Conservation (phyloP, 1,140 invertebrate species). For the Lordiphosa mommai region DNA sequence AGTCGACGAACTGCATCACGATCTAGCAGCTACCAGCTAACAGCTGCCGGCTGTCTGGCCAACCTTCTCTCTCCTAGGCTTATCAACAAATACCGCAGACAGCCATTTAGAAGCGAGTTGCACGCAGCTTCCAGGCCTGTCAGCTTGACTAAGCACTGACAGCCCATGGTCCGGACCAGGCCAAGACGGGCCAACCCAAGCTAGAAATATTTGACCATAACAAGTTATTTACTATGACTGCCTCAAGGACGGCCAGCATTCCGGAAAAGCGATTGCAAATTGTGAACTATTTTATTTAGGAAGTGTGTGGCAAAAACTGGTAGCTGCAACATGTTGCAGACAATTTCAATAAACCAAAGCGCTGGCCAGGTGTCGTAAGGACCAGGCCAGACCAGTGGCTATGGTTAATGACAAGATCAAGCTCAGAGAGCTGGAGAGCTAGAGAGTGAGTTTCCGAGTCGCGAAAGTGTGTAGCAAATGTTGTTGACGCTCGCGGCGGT, state of each 20-base stretch:
- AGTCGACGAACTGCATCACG: constrained; percentile 29
- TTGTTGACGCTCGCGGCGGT: constrained; percentile 29
- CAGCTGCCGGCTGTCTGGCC: constrained; percentile 1
- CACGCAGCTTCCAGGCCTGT: constrained; percentile 37
- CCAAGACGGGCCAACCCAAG: no score
- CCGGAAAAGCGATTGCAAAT: constrained; percentile 57
- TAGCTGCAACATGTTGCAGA: constrained; percentile 33
- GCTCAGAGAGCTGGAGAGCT: constrained; percentile 46
- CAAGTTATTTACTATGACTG: constrained; percentile 74
- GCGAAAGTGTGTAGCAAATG: constrained; percentile 63
- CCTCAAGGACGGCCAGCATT: constrained; percentile 62
- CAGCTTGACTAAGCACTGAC: constrained; percentile 51
- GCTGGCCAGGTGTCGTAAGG: constrained; percentile 35
- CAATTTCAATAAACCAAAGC: constrained; percentile 53
- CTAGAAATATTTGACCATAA: constrained; percentile 61
- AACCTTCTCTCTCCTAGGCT: constrained; percentile 29
- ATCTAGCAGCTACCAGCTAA: constrained; percentile 8
- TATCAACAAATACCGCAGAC: constrained; percentile 74
- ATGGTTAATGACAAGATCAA: constrained; percentile 75
- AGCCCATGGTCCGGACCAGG: constrained; percentile 17
- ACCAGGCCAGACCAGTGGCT: constrained; percentile 34
- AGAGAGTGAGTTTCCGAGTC: constrained; percentile 34
- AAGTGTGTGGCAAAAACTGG: constrained; percentile 45
- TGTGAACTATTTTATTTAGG: constrained; percentile 70
- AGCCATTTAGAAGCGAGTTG: constrained; percentile 58